phyloP scores from a whole-genome alignment of 2,888 invertebrate species.

The Acrobasis repandana region DNA sequence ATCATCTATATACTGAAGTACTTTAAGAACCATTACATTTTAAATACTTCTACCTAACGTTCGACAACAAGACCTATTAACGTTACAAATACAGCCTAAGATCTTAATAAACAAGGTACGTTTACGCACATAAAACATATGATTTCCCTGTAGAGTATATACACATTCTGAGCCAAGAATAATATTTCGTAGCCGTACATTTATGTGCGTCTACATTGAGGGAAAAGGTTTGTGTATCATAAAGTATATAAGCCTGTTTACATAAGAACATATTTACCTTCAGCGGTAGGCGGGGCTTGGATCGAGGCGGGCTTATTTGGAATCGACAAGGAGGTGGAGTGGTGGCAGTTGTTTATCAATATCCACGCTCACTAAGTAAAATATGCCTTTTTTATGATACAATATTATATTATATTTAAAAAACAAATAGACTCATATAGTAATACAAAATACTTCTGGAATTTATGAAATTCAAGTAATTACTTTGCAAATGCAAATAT shows the following conservation, averaged over 20 bases:
- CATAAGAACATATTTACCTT: conserved; percentile 75
- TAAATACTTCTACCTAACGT: too few relatives aligned
- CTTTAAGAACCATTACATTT: too few relatives aligned
- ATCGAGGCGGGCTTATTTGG: conserved; percentile 79
- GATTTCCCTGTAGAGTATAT: conserved; percentile 18
- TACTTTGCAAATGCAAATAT: neutral
- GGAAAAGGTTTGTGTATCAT: conserved; percentile 55
- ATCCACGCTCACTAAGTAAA: conserved; percentile 35
- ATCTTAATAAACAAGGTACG: neutral
- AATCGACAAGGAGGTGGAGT: conserved; percentile 79
- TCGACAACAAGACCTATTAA: too few relatives aligned
- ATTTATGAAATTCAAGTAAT: neutral
- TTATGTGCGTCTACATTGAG: conserved; percentile 33
- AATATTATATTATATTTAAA: neutral
- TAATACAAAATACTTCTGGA: neutral
- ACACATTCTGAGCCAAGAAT: conserved; percentile 19
- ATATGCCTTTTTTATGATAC: neutral
- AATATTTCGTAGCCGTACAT: conserved; percentile 24
- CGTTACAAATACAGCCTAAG: neutral
- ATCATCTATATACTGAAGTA: too few relatives aligned
- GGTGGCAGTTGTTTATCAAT: conserved; percentile 70
- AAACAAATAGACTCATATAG: neutral
- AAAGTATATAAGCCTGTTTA: conserved; percentile 66
- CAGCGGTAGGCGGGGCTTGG: conserved; percentile 75
- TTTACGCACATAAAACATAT: neutral